phyloP scores from a whole-genome alignment of 2,888 invertebrate genomes.

The Ceraclea dissimilis region DNA sequence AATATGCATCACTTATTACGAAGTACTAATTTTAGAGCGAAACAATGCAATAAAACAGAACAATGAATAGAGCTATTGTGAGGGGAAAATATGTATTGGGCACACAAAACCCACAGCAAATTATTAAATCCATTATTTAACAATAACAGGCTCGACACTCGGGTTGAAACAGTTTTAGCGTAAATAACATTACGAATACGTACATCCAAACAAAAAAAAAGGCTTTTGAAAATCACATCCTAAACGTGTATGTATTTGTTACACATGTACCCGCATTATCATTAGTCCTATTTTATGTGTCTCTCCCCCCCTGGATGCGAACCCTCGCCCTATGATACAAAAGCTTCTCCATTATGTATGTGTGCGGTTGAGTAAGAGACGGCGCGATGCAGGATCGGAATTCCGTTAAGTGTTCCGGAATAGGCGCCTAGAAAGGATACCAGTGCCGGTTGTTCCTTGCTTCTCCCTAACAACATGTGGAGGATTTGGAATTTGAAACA shows the following conservation, averaged over 20 bases:
- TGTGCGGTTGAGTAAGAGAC: neutral
- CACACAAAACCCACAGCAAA: no score
- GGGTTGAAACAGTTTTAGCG: no score
- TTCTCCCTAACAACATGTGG: neutral
- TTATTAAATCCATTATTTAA: no score
- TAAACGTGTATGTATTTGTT: neutral
- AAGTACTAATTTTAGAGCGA: no score
- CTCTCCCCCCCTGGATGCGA: neutral
- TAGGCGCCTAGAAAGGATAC: neutral
- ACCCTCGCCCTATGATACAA: neutral
- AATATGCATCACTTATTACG: no score
- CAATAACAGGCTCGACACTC: no score
- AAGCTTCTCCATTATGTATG: neutral
- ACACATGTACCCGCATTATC: neutral
- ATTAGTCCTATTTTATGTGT: neutral
- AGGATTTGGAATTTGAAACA: neutral
- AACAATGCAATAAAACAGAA: no score
- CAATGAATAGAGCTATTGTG: no score
- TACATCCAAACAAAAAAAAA: neutral
- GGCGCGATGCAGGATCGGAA: neutral
- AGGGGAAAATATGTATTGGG: no score
- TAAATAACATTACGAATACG: no score
- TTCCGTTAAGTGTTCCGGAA: neutral
- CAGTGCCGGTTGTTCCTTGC: neutral
- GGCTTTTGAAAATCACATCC: neutral